Percentiles rank a stretch among this genome's conserved stretches.
Evolutionary conservation across 2,888 invertebrate genomes (phyloP).

Genomic region (Heliconius aoede): DNA sequence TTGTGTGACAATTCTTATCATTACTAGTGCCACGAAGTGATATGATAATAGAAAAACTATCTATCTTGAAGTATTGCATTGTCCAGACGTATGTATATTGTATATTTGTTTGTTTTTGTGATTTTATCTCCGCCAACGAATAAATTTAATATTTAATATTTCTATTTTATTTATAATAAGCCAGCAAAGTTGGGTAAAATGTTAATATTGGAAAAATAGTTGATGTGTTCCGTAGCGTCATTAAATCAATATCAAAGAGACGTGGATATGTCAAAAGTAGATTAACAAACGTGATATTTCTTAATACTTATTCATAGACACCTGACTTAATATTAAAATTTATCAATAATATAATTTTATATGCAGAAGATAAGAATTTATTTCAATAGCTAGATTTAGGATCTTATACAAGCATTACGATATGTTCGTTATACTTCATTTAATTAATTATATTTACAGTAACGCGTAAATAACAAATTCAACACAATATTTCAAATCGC

Average conservation of each 20-base stretch:
- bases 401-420: slow-evolving; percentile 72
- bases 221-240: background rate
- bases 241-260: slow-evolving; percentile 16
- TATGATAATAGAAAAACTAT: slow-evolving; percentile 58
- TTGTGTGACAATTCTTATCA: slow-evolving; percentile 64
- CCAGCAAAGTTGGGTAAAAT: slow-evolving; percentile 6
- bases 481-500: slow-evolving; percentile 63
- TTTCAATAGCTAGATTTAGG: slow-evolving; percentile 57
- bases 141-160: slow-evolving; percentile 1
- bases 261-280: slow-evolving; percentile 35
- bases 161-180: slow-evolving; percentile 23
- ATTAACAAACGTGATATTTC: slow-evolving; percentile 38
- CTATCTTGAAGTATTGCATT: slow-evolving; percentile 53
- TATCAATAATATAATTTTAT: slow-evolving; percentile 46
- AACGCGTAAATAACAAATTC: slow-evolving; percentile 68
- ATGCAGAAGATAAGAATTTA: slow-evolving; percentile 44
- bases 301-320: slow-evolving; percentile 46
- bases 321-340: slow-evolving; percentile 47
- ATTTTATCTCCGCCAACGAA: slow-evolving; percentile 7
- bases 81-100: slow-evolving; percentile 36
- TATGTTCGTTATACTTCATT: slow-evolving; percentile 60
- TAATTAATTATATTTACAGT: slow-evolving; percentile 63
- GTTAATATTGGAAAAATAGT: slow-evolving; percentile 8
- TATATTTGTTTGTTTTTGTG: slow-evolving; percentile 5
- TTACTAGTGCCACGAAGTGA: slow-evolving; percentile 69